phyloP scores from a whole-genome alignment of 1,140 invertebrate species.

The Drosophila murphyi region DNA sequence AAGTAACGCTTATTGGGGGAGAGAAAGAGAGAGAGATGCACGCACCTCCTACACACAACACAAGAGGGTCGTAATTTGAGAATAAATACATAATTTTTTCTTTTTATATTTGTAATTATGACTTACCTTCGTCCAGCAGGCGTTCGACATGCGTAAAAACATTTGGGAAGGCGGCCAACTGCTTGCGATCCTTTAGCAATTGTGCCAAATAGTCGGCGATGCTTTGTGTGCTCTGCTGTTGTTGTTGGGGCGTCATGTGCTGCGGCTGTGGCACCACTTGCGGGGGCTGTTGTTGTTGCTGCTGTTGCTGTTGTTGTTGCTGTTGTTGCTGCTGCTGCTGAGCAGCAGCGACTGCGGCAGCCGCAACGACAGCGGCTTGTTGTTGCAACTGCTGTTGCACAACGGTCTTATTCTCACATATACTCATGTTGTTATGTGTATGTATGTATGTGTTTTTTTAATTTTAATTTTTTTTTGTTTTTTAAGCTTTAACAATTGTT shows the following conservation, averaged over 20 bases:
- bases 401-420: slow-evolving; percentile 88
- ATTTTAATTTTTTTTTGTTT: slow-evolving; percentile 32
- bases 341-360: slow-evolving; percentile 55
- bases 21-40: neutral
- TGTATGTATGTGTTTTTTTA: slow-evolving; percentile 32
- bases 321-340: slow-evolving; percentile 49
- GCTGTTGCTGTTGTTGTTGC: slow-evolving; percentile 51
- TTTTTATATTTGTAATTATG: neutral
- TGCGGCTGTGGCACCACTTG: slow-evolving; percentile 78
- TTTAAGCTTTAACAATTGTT: slow-evolving; percentile 58
- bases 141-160: slow-evolving; percentile 99
- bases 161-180: slow-evolving; percentile 99
- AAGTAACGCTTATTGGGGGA: slow-evolving; percentile 42
- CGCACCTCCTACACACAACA: neutral
- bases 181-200: slow-evolving; percentile 99
- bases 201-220: slow-evolving; percentile 99
- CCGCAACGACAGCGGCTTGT: slow-evolving; percentile 62
- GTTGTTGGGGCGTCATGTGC: slow-evolving; percentile 86
- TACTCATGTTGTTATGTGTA: slow-evolving; percentile 86
- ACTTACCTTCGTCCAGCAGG: slow-evolving; percentile 98
- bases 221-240: slow-evolving; percentile 93
- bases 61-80: neutral
- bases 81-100: neutral
- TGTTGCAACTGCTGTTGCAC: slow-evolving; percentile 78
- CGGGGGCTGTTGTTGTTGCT: slow-evolving; percentile 62